phyloP scores from a whole-genome alignment of 2,888 invertebrate genomes.

The Patella ulyssiponensis region DNA sequence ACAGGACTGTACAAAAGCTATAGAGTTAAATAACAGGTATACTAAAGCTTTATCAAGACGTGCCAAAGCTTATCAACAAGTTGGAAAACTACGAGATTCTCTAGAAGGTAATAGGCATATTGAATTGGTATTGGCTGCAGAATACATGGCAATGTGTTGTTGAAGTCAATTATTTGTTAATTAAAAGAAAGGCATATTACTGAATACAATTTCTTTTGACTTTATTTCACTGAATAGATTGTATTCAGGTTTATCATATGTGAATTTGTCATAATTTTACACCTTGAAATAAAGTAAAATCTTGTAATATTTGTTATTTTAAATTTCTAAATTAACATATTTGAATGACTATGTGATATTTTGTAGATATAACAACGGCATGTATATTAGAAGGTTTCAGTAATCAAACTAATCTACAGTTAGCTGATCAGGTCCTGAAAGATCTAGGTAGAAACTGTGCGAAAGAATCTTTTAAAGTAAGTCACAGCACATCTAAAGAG shows the following conservation, averaged over 20 bases:
- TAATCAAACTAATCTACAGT: conserved; percentile 84
- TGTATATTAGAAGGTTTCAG: conserved; percentile 92
- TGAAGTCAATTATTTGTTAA: too few relatives aligned
- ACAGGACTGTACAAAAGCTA: conserved; percentile 88
- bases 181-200: too few relatives aligned
- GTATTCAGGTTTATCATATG: too few relatives aligned
- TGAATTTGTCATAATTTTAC: too few relatives aligned
- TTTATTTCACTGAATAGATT: too few relatives aligned
- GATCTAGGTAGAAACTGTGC: conserved; percentile 76
- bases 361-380: conserved; percentile 87
- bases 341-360: not conserved
- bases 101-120: conserved; percentile 77
- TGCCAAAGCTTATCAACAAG: conserved; percentile 72
- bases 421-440: conserved; percentile 91
- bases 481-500: not conserved
- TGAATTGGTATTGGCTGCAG: not conserved
- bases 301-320: too few relatives aligned
- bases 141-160: not conserved
- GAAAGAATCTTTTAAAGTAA: conserved; percentile 74
- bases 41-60: conserved; percentile 89
- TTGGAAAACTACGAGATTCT: conserved; percentile 83
- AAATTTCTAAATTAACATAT: too few relatives aligned
- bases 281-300: too few relatives aligned
- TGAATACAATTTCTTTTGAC: too few relatives aligned
- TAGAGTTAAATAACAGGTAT: conserved; percentile 88